These are phyloP conservation scores for Tetramorium simillimum DNA, from an alignment of 1,140 invertebrate genomes.

Conservation along the genomic window DNA sequence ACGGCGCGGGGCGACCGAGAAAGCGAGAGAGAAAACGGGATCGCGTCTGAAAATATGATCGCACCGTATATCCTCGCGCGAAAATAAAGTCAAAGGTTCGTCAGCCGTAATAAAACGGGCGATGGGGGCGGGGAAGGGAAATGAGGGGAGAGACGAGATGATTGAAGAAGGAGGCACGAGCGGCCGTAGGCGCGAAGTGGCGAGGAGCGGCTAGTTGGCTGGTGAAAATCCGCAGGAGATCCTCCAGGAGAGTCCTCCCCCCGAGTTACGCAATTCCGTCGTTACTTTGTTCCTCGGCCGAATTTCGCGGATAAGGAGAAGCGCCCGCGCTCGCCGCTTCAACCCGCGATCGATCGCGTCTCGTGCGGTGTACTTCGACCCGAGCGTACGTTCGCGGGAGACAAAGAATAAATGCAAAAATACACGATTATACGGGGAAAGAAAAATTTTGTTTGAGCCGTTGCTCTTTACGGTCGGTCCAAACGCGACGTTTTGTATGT, in stretches of 20 bases:
- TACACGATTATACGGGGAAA: no score
- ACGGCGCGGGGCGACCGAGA: constrained; percentile 30
- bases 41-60: constrained; percentile 58
- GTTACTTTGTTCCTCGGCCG: constrained; percentile 16
- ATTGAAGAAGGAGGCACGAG: not conserved
- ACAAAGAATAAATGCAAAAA: no score
- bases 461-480: no score
- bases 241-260: constrained; percentile 7
- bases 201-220: not conserved
- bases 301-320: constrained; percentile 3
- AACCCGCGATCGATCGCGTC: no score
- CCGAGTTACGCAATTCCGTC: constrained; percentile 25
- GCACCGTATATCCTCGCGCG: constrained; percentile 37
- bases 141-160: not conserved
- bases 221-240: constrained; percentile 24
- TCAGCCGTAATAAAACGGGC: not conserved
- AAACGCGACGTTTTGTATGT: no score
- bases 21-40: constrained; percentile 14
- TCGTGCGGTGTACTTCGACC: no score
- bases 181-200: not conserved
- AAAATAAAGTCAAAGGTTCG: constrained; percentile 58
- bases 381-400: no score
- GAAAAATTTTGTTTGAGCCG: no score
- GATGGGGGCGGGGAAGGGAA: not conserved
- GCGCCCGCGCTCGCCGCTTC: no score